These are phyloP conservation scores for Gadopsis bispinosus DNA, from an alignment of 2,797 vertebrate genomes.

Conservation along the genomic window DNA sequence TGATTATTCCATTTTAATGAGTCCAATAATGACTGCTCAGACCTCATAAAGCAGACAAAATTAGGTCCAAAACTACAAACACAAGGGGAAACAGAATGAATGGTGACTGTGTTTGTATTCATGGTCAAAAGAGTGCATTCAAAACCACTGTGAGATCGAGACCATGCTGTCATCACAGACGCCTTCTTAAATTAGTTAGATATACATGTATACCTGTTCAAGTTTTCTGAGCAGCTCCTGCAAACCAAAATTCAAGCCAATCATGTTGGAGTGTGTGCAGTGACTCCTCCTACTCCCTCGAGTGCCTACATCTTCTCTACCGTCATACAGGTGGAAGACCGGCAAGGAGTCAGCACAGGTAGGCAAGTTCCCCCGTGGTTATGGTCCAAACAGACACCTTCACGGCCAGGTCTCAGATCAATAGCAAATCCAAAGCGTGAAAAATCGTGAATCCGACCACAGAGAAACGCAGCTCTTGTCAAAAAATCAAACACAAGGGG, in stretches of 20 bases:
- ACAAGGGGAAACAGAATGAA: constrained; percentile 23
- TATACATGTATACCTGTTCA: constrained; percentile 90
- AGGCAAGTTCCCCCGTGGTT: constrained; percentile 66
- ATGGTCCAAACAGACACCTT: constrained; percentile 44
- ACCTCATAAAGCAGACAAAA: constrained; percentile 60
- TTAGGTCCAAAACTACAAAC: constrained; percentile 52
- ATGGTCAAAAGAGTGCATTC: background rate
- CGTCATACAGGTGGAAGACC: constrained; percentile 37
- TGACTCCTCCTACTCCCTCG: constrained; percentile 66
- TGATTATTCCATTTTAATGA: constrained; percentile 69
- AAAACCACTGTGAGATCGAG: background rate
- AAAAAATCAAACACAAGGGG: constrained; percentile 27
- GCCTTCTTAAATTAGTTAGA: background rate
- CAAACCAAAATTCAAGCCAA: constrained; percentile 94
- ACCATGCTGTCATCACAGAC: constrained; percentile 10
- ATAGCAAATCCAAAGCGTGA: constrained; percentile 42
- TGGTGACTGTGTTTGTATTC: constrained; percentile 28
- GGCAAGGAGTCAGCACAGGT: constrained; percentile 16
- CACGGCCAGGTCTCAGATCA: constrained; percentile 30
- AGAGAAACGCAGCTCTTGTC: constrained; percentile 5
- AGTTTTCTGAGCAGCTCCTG: constrained; percentile 92
- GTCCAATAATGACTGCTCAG: constrained; percentile 59
- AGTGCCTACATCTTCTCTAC: constrained; percentile 69
- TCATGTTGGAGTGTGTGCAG: constrained; percentile 86
- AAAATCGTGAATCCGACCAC: constrained; percentile 28